Evolutionary conservation across 2,113 vertebrate species (phyloP).

Genomic region (Odontophorus gujanensis): DNA sequence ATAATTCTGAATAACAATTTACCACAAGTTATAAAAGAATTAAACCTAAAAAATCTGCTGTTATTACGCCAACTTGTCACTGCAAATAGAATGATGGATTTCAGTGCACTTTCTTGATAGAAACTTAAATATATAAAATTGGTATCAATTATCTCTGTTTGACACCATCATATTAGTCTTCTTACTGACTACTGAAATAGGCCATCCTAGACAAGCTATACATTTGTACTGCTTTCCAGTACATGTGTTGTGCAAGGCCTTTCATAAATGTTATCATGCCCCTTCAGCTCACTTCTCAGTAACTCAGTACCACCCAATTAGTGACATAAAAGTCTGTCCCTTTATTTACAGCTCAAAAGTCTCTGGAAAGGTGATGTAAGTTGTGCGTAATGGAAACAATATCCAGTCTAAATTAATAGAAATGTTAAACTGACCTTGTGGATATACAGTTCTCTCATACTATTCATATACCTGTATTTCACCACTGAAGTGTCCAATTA

Average conservation of each 20-base stretch:
- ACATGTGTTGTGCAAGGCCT: not conserved
- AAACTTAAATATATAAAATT: constrained; percentile 67
- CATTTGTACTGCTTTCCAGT: constrained; percentile 45
- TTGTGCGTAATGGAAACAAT: constrained; percentile 39
- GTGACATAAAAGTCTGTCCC: constrained; percentile 44
- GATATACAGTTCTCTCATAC: not conserved
- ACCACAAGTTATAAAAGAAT: constrained; percentile 54
- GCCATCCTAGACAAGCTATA: constrained; percentile 50
- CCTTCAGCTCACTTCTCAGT: constrained; percentile 43
- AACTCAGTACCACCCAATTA: constrained; percentile 60
- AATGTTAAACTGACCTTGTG: constrained; percentile 51
- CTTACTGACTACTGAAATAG: constrained; percentile 19
- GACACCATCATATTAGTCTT: constrained; percentile 69
- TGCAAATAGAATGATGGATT: constrained; percentile 72
- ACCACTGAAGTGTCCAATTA: not conserved
- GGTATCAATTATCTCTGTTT: constrained; percentile 70
- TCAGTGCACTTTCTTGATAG: constrained; percentile 51
- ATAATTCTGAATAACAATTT: constrained; percentile 60
- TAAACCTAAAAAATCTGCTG: constrained; percentile 55
- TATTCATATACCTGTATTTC: not conserved
- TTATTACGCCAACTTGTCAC: constrained; percentile 55
- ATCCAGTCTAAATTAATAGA: constrained; percentile 18
- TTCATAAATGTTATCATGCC: constrained; percentile 36
- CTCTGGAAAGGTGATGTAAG: constrained; percentile 12
- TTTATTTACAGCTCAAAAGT: constrained; percentile 62